Percentiles rank a stretch among this genome's conserved stretches.
Evolutionary conservation across 1,140 invertebrate genomes (phyloP).

Genomic region (Agrypnia vestita): DNA sequence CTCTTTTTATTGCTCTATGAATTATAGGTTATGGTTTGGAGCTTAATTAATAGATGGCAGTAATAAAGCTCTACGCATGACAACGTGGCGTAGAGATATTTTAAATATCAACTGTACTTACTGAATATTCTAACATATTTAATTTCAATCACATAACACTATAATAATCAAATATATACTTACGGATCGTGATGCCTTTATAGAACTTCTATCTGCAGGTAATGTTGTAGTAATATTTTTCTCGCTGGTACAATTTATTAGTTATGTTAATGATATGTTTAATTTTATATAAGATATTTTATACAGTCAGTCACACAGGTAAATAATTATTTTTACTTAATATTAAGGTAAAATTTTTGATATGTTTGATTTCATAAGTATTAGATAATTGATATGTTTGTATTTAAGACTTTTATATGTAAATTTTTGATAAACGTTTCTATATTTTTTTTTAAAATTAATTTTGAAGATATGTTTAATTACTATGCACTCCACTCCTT

Average conservation of each 20-base stretch:
- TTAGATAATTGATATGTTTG: slow-evolving; percentile 9
- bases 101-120: too few relatives aligned
- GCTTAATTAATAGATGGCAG: slow-evolving; percentile 44
- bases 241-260: background rate
- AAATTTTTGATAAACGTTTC: background rate
- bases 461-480: slow-evolving; percentile 32
- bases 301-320: too few relatives aligned
- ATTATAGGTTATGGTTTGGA: slow-evolving; percentile 6
- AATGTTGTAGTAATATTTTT: background rate
- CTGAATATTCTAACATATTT: too few relatives aligned
- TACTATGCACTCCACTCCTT: slow-evolving; percentile 48
- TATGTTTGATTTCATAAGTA: slow-evolving; percentile 39
- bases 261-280: background rate
- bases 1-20: background rate
- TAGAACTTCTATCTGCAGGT: background rate
- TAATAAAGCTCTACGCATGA: slow-evolving; percentile 28
- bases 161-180: slow-evolving; percentile 10
- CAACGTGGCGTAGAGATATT: too few relatives aligned
- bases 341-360: slow-evolving; percentile 39
- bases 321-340: background rate
- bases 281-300: background rate
- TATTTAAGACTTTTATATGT: background rate
- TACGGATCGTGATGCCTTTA: background rate
- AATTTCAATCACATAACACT: too few relatives aligned
- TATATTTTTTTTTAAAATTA: slow-evolving; percentile 24